A percentile compares a stretch with the other conserved stretches of the same genome.
These are phyloP conservation scores for Eilema sororculum DNA, from an alignment of 2,888 invertebrate genomes.

Conservation along the genomic window DNA sequence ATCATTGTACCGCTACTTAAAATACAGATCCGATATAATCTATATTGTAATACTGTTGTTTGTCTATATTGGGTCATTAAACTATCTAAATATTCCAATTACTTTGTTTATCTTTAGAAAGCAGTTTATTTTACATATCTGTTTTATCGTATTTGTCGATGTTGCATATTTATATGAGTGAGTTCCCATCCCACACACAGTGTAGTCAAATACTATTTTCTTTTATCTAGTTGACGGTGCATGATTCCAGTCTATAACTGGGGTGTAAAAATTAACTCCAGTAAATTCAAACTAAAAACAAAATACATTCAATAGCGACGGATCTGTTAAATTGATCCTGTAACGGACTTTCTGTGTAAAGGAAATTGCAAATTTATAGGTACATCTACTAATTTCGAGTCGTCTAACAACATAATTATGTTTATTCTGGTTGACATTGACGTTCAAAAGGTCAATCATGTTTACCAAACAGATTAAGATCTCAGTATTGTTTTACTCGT, in stretches of 20 bases:
- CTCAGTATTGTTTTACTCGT: slow-evolving; percentile 7
- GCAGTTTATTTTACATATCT: not conserved
- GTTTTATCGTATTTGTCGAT: no score
- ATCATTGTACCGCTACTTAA: not conserved
- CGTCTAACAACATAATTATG: not conserved
- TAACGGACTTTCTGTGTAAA: not conserved
- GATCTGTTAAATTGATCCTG: not conserved
- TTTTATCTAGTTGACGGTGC: no score
- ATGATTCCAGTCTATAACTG: no score
- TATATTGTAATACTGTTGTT: no score
- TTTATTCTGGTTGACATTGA: slow-evolving; percentile 8
- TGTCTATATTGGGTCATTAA: no score
- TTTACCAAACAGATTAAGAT: slow-evolving; percentile 16
- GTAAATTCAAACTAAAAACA: not conserved
- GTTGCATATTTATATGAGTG: no score
- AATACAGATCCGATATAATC: not conserved
- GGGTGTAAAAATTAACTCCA: no score
- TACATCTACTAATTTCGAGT: not conserved
- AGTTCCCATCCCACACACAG: no score
- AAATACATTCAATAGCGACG: not conserved
- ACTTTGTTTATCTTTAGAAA: no score
- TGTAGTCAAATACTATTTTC: no score
- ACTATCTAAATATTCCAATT: no score
- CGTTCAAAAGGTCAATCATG: slow-evolving; percentile 19
- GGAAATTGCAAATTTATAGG: not conserved